Evolutionary conservation across 2,113 vertebrate genomes (phyloP).

Genomic region (Rostratula benghalensis): DNA sequence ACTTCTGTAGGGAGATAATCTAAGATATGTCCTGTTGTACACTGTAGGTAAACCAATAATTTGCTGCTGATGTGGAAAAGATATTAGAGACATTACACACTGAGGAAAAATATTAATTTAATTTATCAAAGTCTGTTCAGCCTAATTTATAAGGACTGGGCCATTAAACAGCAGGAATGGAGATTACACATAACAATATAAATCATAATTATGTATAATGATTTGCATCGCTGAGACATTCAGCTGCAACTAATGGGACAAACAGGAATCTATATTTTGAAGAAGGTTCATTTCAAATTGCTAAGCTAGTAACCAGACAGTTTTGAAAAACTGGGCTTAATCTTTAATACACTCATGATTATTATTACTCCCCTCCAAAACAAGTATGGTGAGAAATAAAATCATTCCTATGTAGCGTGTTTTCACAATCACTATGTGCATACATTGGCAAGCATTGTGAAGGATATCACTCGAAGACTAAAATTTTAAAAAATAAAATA

Average conservation of each 20-base stretch:
- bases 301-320: neutral
- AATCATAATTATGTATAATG: neutral
- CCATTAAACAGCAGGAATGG: neutral
- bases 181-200: neutral
- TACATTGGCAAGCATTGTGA: neutral
- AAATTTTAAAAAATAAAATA: neutral
- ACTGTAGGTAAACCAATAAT: neutral
- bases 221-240: neutral
- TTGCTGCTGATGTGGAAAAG: neutral
- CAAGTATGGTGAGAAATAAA: neutral
- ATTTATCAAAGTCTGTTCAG: neutral
- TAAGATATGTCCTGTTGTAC: neutral
- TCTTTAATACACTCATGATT: neutral
- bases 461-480: neutral
- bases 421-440: neutral
- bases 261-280: neutral
- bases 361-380: neutral
- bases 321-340: neutral
- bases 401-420: neutral
- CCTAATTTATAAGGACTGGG: neutral
- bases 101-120: neutral
- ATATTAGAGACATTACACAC: neutral
- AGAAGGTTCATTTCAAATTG: neutral
- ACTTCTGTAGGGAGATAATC: neutral
- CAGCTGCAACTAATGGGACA: neutral